Conservation (phyloP, 2,888 invertebrate genomes). For the Agrotis segetum region DNA sequence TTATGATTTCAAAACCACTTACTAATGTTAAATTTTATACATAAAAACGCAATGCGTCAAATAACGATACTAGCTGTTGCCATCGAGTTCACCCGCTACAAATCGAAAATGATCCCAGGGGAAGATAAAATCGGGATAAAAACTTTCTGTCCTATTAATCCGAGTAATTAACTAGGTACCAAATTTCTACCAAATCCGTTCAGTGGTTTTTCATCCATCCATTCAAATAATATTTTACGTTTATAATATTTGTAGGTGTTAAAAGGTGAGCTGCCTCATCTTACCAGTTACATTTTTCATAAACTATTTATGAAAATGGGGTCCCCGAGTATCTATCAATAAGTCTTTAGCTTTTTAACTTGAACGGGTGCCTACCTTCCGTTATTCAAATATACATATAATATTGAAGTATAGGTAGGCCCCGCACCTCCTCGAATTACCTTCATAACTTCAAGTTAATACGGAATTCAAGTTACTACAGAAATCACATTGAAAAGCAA, state of each 20-base stretch:
- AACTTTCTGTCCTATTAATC: too few relatives aligned
- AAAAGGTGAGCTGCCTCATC: not conserved
- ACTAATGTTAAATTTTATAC: not conserved
- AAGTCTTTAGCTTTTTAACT: not conserved
- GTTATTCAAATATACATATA: not conserved
- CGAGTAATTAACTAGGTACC: too few relatives aligned
- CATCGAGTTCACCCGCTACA: too few relatives aligned
- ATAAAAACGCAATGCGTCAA: not conserved
- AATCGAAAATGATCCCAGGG: too few relatives aligned
- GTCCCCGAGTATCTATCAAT: not conserved
- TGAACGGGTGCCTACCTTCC: not conserved
- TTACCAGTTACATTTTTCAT: too few relatives aligned
- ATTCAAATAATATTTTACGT: too few relatives aligned
- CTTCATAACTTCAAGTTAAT: not conserved
- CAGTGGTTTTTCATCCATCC: too few relatives aligned
- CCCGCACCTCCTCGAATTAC: not conserved
- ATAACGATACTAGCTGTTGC: not conserved
- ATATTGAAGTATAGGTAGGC: not conserved
- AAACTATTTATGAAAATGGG: not conserved
- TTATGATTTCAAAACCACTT: not conserved
- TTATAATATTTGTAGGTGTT: too few relatives aligned
- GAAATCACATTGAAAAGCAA: constrained; percentile 1
- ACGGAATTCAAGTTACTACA: not conserved
- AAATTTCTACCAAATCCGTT: too few relatives aligned
- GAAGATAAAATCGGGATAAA: too few relatives aligned